phyloP scores from a whole-genome alignment of 2,888 invertebrate species.

The Drosophila ustulata region DNA sequence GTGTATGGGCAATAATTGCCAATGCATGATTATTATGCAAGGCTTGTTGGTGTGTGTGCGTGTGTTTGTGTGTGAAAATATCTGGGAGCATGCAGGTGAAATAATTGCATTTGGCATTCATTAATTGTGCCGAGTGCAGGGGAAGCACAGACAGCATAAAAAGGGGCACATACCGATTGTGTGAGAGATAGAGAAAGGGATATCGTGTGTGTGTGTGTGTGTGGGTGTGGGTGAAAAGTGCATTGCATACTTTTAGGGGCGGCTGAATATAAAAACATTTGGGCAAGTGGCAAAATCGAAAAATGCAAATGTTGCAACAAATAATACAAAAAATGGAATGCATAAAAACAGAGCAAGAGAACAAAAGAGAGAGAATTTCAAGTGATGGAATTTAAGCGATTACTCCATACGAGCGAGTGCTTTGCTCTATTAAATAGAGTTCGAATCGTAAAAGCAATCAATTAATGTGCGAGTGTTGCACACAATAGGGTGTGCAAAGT shows the following conservation, averaged over 20 bases:
- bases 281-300: slow-evolving; percentile 22
- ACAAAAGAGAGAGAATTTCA: neutral
- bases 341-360: slow-evolving; percentile 8
- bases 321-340: neutral
- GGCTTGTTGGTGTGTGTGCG: neutral
- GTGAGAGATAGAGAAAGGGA: neutral
- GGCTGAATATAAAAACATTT: slow-evolving; percentile 36
- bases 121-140: slow-evolving; percentile 54
- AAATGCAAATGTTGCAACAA: slow-evolving; percentile 24
- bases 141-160: neutral
- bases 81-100: slow-evolving; percentile 63
- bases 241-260: slow-evolving; percentile 63
- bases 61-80: slow-evolving; percentile 5
- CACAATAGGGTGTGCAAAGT: slow-evolving; percentile 4
- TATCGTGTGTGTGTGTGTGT: slow-evolving; percentile 11
- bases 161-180: neutral
- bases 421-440: slow-evolving; percentile 31
- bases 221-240: slow-evolving; percentile 25
- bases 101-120: slow-evolving; percentile 74
- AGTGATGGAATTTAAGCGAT: slow-evolving; percentile 24
- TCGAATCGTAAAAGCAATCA: slow-evolving; percentile 32
- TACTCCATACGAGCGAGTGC: slow-evolving; percentile 1
- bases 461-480: slow-evolving; percentile 34
- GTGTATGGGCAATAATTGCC: slow-evolving; percentile 9
- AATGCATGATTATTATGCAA: slow-evolving; percentile 19